A percentile compares a stretch with the other conserved stretches of the same genome.
phyloP scores from a whole-genome alignment of 2,888 invertebrate genomes.

The Pristionchus entomophagus region DNA sequence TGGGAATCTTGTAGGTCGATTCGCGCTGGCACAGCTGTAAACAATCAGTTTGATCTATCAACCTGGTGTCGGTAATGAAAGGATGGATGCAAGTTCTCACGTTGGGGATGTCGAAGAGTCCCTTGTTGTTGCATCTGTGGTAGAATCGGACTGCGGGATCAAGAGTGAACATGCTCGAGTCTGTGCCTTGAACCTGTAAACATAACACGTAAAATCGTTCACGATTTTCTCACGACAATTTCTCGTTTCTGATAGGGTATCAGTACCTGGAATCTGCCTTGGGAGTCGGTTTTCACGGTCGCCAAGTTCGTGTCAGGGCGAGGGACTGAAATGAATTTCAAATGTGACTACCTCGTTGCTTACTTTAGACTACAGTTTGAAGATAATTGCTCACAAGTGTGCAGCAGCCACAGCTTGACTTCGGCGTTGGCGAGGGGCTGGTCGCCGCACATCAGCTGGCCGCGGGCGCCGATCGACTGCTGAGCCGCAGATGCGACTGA shows the following conservation, averaged over 20 bases:
- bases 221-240: too few species aligned
- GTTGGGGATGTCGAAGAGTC: conserved; percentile 1
- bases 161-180: background rate
- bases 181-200: background rate
- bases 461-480: background rate
- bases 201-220: background rate
- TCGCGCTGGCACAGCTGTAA: conserved; percentile 45
- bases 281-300: conserved; percentile 14
- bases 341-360: background rate
- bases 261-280: conserved; percentile 40
- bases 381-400: background rate
- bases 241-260: too few species aligned
- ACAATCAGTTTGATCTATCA: too few species aligned
- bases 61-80: too few species aligned
- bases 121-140: too few species aligned
- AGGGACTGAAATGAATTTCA: background rate
- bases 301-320: conserved; percentile 1
- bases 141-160: conserved; percentile 7
- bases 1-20: conserved; percentile 38
- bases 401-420: background rate
- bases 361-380: background rate
- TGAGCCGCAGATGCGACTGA: background rate
- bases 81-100: too few species aligned
- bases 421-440: background rate
- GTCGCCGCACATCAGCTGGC: conserved; percentile 8